Evolutionary conservation across 2,113 vertebrate species (phyloP).

Genomic region (Sturnus vulgaris): DNA sequence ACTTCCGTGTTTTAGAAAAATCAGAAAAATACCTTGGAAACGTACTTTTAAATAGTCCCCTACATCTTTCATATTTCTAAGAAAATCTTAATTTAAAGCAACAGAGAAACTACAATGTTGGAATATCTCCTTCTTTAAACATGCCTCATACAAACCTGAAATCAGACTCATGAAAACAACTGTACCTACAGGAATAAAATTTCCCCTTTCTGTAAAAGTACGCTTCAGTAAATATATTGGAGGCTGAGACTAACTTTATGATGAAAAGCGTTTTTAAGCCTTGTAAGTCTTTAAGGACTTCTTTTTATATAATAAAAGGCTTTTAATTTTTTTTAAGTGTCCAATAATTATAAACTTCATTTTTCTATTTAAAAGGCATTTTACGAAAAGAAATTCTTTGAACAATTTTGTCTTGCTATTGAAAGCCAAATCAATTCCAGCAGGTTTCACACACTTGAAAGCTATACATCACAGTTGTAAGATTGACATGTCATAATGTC

Average conservation of each 20-base stretch:
- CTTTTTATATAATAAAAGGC: not conserved
- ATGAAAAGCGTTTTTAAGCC: not conserved
- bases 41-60: not conserved
- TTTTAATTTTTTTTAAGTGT: not conserved
- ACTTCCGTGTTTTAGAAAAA: not conserved
- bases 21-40: not conserved
- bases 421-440: not conserved
- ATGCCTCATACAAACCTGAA: not conserved
- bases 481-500: not conserved
- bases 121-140: not conserved
- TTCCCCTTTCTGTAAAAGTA: not conserved
- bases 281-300: not conserved
- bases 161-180: not conserved
- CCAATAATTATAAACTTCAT: not conserved
- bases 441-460: not conserved
- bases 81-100: not conserved
- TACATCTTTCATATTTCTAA: not conserved
- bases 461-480: not conserved
- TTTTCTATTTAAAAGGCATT: not conserved
- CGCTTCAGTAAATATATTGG: not conserved
- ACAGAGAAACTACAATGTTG: not conserved
- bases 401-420: not conserved
- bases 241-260: not conserved
- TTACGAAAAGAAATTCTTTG: not conserved
- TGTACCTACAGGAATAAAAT: not conserved